These are phyloP conservation scores for Phyto melanocephala DNA, from an alignment of 2,888 invertebrate species.

Conservation along the genomic window DNA sequence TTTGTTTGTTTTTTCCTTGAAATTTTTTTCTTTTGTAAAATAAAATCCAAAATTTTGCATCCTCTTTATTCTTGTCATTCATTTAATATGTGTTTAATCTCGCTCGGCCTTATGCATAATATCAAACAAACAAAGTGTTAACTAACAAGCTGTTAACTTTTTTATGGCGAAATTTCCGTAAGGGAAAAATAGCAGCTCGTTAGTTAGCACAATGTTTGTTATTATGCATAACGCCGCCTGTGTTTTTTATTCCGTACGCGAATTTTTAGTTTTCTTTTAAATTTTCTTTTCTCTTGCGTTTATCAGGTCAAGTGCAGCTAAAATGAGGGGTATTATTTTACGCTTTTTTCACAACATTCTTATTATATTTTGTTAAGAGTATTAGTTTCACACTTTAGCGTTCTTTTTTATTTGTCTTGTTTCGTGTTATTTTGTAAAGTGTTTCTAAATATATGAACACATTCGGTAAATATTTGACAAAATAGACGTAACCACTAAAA, in stretches of 20 bases:
- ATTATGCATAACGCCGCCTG: too few relatives aligned
- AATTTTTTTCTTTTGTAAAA: too few relatives aligned
- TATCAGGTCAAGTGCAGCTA: slow-evolving; percentile 61
- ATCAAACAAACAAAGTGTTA: too few relatives aligned
- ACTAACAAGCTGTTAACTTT: too few relatives aligned
- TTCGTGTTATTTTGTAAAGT: background rate
- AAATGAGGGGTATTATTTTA: slow-evolving; percentile 3
- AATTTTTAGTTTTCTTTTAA: background rate
- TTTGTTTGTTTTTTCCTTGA: background rate
- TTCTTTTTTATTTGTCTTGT: background rate
- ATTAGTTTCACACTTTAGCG: slow-evolving; percentile 32
- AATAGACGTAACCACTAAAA: too few relatives aligned
- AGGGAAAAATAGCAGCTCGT: too few relatives aligned
- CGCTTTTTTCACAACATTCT: background rate
- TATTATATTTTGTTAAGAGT: slow-evolving; percentile 20
- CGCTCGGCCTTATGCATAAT: too few relatives aligned
- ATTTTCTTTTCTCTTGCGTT: slow-evolving; percentile 21
- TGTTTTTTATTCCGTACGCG: background rate
- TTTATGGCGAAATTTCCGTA: too few relatives aligned
- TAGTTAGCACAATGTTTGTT: too few relatives aligned
- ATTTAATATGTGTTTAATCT: slow-evolving; percentile 23
- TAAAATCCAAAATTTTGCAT: slow-evolving; percentile 23
- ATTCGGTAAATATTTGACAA: too few relatives aligned
- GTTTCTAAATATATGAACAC: too few relatives aligned
- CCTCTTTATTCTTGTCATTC: slow-evolving; percentile 30